Percentiles rank a stretch among this genome's conserved stretches.
These are phyloP conservation scores for Coenonympha glycerion DNA, from an alignment of 2,888 invertebrate species.

Conservation along the genomic window DNA sequence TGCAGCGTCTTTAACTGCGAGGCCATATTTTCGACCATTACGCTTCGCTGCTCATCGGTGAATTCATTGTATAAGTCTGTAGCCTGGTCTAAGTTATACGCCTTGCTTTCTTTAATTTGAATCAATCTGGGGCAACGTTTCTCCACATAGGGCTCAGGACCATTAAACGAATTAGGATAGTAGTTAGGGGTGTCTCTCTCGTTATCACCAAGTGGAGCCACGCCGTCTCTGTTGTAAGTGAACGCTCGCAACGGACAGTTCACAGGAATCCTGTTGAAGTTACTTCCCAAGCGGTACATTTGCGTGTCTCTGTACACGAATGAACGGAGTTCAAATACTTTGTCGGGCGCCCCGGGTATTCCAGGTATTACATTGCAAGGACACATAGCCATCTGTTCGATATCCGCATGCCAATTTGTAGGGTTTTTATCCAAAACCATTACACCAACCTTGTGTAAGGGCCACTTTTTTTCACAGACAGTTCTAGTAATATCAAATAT, in stretches of 20 bases:
- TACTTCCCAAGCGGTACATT: slow-evolving; percentile 86
- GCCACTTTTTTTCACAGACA: background rate
- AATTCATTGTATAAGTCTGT: slow-evolving; percentile 86
- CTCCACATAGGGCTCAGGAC: slow-evolving; percentile 81
- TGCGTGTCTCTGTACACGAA: slow-evolving; percentile 93
- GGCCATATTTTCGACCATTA: slow-evolving; percentile 87
- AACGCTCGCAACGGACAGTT: slow-evolving; percentile 90
- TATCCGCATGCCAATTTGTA: slow-evolving; percentile 41
- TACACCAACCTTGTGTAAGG: background rate
- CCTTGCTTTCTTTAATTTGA: slow-evolving; percentile 80
- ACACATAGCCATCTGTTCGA: slow-evolving; percentile 79
- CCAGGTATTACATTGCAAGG: slow-evolving; percentile 93
- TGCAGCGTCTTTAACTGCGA: slow-evolving; percentile 80
- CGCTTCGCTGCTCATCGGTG: slow-evolving; percentile 80
- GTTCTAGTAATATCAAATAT: background rate
- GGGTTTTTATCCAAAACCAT: background rate
- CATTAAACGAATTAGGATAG: slow-evolving; percentile 94
- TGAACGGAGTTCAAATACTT: slow-evolving; percentile 88
- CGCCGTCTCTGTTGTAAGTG: slow-evolving; percentile 91
- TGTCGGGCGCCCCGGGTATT: slow-evolving; percentile 91
- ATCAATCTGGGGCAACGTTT: slow-evolving; percentile 70
- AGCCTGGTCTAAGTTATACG: slow-evolving; percentile 91
- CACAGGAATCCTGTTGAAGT: slow-evolving; percentile 91
- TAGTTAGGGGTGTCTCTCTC: slow-evolving; percentile 93
- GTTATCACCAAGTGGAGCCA: slow-evolving; percentile 82